Percentiles rank a stretch among this genome's conserved stretches.
Evolutionary conservation across 2,888 invertebrate species (phyloP).

Genomic region (Dascillus cervinus): DNA sequence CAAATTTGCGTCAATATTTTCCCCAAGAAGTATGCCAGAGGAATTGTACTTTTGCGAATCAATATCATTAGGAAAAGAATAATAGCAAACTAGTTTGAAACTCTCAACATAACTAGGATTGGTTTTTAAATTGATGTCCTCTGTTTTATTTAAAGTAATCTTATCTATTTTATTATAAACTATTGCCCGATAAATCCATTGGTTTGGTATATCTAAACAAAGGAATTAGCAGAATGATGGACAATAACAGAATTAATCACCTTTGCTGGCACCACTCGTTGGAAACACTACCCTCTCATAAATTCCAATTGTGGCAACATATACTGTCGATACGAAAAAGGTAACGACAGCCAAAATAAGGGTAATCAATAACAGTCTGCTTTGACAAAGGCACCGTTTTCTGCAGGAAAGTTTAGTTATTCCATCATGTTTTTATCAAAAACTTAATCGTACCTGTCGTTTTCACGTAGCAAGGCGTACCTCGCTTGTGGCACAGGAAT

Average conservation of each 20-base stretch:
- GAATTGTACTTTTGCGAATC: conserved; percentile 13
- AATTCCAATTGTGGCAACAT: conserved; percentile 8
- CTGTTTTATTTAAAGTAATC: conserved; percentile 12
- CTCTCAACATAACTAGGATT: conserved; percentile 10
- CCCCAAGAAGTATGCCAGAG: conserved; percentile 44
- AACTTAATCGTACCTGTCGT: conserved; percentile 12
- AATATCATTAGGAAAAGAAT: conserved; percentile 48
- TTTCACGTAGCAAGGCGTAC: conserved; percentile 19
- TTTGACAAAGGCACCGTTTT: conserved; percentile 3
- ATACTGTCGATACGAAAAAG: conserved; percentile 6
- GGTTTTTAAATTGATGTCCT: conserved; percentile 15
- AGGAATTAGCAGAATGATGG: not conserved
- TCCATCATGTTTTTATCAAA: not conserved
- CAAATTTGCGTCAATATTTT: conserved; percentile 58
- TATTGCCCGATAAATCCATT: conserved; percentile 27
- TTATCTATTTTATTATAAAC: conserved; percentile 24
- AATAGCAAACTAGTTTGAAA: conserved; percentile 59
- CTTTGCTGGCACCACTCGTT: conserved; percentile 2
- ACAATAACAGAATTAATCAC: not conserved
- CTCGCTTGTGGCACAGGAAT: conserved; percentile 19
- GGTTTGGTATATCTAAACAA: conserved; percentile 23
- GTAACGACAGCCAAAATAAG: conserved; percentile 8
- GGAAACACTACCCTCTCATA: conserved; percentile 8
- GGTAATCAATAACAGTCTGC: conserved; percentile 1
- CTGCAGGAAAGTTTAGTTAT: conserved; percentile 1